These are phyloP conservation scores for Germaria angustata DNA, from an alignment of 2,888 invertebrate species.

Conservation along the genomic window DNA sequence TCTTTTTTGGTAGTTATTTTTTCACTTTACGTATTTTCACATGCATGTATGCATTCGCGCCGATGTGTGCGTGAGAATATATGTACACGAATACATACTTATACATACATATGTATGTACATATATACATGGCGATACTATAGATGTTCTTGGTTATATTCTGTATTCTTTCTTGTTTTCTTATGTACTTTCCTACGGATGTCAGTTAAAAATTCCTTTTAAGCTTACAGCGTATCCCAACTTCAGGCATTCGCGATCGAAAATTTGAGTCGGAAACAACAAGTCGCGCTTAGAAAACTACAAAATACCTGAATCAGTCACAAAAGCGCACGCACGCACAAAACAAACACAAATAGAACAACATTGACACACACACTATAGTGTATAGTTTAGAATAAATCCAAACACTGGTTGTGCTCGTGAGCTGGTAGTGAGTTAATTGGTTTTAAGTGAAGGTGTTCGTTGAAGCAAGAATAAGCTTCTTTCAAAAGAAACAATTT, in stretches of 20 bases:
- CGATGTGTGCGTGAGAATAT: not conserved
- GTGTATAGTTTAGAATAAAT: constrained; percentile 20
- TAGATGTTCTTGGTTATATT: constrained; percentile 48
- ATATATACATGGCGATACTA: not conserved
- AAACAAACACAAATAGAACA: constrained; percentile 9
- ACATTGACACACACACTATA: not conserved
- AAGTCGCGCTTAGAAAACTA: constrained; percentile 61
- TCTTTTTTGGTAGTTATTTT: constrained; percentile 29
- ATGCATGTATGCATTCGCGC: not conserved
- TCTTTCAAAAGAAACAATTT: constrained; percentile 12
- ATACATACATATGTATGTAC: not conserved
- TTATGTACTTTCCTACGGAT: constrained; percentile 62
- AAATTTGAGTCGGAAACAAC: constrained; percentile 77
- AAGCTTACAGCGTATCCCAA: constrained; percentile 75
- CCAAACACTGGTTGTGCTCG: constrained; percentile 26
- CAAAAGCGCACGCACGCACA: constrained; percentile 7
- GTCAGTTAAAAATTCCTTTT: constrained; percentile 74
- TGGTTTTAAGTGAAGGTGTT: constrained; percentile 54
- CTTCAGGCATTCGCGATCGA: constrained; percentile 77
- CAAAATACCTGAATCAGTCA: not conserved
- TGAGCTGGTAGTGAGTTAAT: constrained; percentile 39
- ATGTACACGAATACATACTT: not conserved
- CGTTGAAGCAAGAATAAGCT: constrained; percentile 11
- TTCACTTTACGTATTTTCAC: not conserved
- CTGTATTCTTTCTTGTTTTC: constrained; percentile 48